phyloP scores from a whole-genome alignment of 2,113 vertebrate genomes.

The Microtus pennsylvanicus region DNA sequence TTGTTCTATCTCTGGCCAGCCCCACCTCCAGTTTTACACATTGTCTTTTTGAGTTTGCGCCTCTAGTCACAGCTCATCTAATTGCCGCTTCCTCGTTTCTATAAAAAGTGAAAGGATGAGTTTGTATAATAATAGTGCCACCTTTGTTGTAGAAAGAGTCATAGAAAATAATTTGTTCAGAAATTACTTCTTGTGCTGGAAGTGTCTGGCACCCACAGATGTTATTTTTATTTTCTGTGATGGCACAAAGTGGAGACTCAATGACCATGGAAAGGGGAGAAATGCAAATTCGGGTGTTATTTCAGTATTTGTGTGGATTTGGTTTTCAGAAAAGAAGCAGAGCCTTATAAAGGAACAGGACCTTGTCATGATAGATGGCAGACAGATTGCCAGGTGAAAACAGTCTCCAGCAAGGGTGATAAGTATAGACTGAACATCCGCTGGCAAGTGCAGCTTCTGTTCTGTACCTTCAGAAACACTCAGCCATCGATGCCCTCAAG shows the following conservation, averaged over 20 bases:
- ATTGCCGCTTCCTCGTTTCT: not conserved
- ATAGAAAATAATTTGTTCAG: not conserved
- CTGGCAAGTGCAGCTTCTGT: accelerated
- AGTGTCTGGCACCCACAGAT: accelerated
- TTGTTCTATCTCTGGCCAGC: accelerated
- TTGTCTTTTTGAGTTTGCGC: too few species aligned
- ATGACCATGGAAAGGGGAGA: not conserved
- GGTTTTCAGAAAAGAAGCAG: not conserved
- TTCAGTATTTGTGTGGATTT: not conserved
- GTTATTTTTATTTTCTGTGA: accelerated
- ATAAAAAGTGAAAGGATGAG: not conserved
- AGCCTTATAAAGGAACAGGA: not conserved
- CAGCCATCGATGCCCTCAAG: not conserved
- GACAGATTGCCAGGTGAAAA: not conserved
- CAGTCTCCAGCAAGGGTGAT: not conserved
- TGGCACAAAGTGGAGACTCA: not conserved
- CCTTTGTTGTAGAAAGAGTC: too few species aligned
- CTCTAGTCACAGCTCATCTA: not conserved
- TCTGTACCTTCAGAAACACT: not conserved
- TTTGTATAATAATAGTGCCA: accelerated
- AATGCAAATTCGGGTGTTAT: not conserved
- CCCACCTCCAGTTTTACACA: accelerated
- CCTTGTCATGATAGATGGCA: not conserved
- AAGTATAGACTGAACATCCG: not conserved
- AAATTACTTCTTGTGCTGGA: not conserved